Conservation (phyloP, 1,140 invertebrate species). For the Neodiprion virginianus region DNA sequence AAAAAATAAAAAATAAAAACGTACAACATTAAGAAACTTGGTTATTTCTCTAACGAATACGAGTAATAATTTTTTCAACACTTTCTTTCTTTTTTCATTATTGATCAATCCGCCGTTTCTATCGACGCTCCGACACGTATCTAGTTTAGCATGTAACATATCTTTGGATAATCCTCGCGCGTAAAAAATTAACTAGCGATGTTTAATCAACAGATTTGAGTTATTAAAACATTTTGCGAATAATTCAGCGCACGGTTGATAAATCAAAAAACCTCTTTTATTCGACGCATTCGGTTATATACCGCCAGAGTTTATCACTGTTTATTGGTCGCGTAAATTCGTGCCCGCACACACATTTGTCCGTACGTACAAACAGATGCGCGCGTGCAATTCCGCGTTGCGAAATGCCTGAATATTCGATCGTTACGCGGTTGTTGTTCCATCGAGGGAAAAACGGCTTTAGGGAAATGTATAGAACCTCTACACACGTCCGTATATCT, state of each 20-base stretch:
- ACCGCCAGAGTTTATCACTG: background rate
- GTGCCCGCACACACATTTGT: background rate
- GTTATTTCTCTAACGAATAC: too few relatives aligned
- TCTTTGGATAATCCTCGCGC: constrained; percentile 46
- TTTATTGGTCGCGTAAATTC: background rate
- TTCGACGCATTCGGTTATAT: constrained; percentile 1
- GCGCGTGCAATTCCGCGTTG: background rate
- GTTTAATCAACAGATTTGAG: constrained; percentile 58
- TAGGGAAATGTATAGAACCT: too few relatives aligned
- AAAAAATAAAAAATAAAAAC: background rate
- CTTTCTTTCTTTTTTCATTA: constrained; percentile 9
- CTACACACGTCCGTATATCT: too few relatives aligned
- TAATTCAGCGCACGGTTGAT: constrained; percentile 52
- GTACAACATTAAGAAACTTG: background rate
- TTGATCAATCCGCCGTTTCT: constrained; percentile 15
- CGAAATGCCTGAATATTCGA: background rate
- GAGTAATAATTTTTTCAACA: too few relatives aligned
- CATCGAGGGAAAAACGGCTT: too few relatives aligned
- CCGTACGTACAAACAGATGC: background rate
- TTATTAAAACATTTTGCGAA: constrained; percentile 55
- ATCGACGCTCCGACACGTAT: background rate
- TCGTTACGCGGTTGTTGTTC: too few relatives aligned
- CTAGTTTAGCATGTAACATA: constrained; percentile 8
- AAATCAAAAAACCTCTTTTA: constrained; percentile 44
- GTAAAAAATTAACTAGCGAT: constrained; percentile 49